Conservation (phyloP, 2,888 invertebrate species). For the Troides oblongomaculatus region DNA sequence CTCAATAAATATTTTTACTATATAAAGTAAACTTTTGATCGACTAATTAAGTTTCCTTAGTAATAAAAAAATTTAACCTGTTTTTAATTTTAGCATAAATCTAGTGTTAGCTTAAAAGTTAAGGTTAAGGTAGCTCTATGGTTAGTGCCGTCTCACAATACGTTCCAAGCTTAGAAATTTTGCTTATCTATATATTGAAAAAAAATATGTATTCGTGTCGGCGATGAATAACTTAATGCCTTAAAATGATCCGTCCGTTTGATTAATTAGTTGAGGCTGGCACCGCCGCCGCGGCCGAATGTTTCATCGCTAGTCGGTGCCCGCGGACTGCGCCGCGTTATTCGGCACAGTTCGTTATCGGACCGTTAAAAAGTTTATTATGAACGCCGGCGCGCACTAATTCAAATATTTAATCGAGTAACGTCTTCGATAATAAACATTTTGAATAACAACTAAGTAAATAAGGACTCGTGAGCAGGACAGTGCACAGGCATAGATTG, state of each 20-base stretch:
- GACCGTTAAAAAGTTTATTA: constrained; percentile 26
- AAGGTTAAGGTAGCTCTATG: too few relatives aligned
- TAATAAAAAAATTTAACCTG: too few relatives aligned
- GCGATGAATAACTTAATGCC: neutral
- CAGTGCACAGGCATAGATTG: too few relatives aligned
- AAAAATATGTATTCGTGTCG: neutral
- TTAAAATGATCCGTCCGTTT: neutral
- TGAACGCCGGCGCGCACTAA: constrained; percentile 7
- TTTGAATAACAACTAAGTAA: too few relatives aligned
- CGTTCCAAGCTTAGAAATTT: neutral
- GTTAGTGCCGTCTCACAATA: too few relatives aligned
- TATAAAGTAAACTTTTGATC: too few relatives aligned
- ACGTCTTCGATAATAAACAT: neutral
- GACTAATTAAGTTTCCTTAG: too few relatives aligned
- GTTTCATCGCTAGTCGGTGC: constrained; percentile 11
- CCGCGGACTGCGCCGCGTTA: constrained; percentile 10
- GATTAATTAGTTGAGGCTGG: neutral
- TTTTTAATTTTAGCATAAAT: too few relatives aligned
- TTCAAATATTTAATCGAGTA: constrained; percentile 17
- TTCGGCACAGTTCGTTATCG: constrained; percentile 35
- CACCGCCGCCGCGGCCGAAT: neutral
- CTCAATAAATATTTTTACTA: too few relatives aligned
- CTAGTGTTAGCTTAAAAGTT: too few relatives aligned
- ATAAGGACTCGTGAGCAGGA: too few relatives aligned
- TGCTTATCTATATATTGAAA: neutral